Conservation (phyloP, 2,797 vertebrate genomes). For the Galaxias olidus region DNA sequence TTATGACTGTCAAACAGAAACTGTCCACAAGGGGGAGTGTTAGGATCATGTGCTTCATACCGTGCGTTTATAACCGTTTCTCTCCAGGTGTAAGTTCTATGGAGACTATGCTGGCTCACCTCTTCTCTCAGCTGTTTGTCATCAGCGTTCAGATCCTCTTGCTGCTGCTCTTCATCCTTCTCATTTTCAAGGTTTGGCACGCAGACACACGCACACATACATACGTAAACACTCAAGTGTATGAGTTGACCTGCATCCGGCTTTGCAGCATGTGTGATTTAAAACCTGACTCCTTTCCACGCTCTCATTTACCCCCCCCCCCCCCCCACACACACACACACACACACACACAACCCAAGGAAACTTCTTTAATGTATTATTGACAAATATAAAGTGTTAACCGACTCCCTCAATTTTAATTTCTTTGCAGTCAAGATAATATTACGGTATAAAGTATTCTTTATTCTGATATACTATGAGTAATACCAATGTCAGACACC, state of each 20-base stretch:
- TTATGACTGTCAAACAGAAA: slow-evolving; percentile 25
- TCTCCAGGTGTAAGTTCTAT: slow-evolving; percentile 69
- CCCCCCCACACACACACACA: no score
- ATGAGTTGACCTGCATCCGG: not conserved
- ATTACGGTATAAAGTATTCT: no score
- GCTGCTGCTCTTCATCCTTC: slow-evolving; percentile 77
- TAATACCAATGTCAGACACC: not conserved
- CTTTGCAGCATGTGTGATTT: not conserved
- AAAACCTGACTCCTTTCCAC: not conserved
- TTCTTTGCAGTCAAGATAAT: no score
- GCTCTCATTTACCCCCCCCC: not conserved
- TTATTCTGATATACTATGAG: no score
- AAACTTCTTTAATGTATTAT: no score
- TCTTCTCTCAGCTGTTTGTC: slow-evolving; percentile 76
- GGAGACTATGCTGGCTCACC: slow-evolving; percentile 72
- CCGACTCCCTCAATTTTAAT: no score
- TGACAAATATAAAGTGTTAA: no score
- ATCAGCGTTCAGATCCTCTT: slow-evolving; percentile 74
- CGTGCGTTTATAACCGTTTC: not conserved
- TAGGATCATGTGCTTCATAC: slow-evolving; percentile 11
- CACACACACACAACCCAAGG: not conserved
- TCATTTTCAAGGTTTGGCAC: slow-evolving; percentile 65
- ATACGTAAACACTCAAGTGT: not conserved
- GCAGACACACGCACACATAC: slow-evolving; percentile 14
- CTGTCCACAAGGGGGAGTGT: slow-evolving; percentile 54